phyloP scores from a whole-genome alignment of 1,140 invertebrate species.

The Formica selysi region DNA sequence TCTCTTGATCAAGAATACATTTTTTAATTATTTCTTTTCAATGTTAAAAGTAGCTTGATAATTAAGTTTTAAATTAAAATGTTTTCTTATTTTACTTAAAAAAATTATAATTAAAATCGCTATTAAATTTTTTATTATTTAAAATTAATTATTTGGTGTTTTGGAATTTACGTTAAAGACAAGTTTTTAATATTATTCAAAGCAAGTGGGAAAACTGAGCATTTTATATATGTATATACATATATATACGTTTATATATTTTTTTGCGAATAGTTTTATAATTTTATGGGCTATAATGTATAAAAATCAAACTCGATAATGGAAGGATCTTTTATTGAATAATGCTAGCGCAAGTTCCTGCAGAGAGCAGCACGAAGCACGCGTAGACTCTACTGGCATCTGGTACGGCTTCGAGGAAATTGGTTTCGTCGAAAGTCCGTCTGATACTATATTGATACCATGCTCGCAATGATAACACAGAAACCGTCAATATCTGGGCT shows the following conservation, averaged over 20 bases:
- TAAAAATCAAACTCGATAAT: constrained; percentile 2
- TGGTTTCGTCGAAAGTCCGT: constrained; percentile 30
- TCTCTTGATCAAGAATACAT: background rate
- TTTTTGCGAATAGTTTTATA: background rate
- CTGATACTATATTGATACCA: constrained; percentile 4
- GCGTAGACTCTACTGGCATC: constrained; percentile 75
- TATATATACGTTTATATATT: background rate
- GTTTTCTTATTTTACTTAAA: background rate
- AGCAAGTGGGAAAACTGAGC: background rate
- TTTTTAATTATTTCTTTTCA: constrained; percentile 3
- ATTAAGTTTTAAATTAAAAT: background rate
- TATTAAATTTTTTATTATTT: background rate
- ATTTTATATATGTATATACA: background rate
- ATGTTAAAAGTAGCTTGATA: background rate
- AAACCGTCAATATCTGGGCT: constrained; percentile 18
- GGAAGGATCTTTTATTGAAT: constrained; percentile 24
- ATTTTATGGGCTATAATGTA: background rate
- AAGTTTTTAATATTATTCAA: background rate
- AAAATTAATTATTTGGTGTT: background rate
- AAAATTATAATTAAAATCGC: background rate
- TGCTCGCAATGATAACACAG: constrained; percentile 46
- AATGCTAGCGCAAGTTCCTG: constrained; percentile 63
- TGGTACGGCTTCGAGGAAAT: constrained; percentile 70
- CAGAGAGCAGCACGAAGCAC: constrained; percentile 76
- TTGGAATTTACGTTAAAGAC: background rate